Evolutionary conservation across 2,113 vertebrate genomes (phyloP).

Genomic region (Heliornis fulica): DNA sequence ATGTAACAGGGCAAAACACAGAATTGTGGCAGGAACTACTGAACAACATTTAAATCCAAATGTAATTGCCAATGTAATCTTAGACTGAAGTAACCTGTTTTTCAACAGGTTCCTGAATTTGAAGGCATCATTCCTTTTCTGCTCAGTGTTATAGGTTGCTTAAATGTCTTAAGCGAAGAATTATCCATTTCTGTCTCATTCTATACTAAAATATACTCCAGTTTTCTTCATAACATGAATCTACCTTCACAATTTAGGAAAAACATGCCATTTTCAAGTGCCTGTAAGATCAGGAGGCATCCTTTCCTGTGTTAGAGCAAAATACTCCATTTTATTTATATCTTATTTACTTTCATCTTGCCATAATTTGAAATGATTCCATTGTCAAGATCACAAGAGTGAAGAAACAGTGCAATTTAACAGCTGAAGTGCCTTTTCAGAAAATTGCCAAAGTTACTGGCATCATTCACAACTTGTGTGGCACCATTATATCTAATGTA

Average conservation of each 20-base stretch:
- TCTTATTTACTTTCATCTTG: neutral
- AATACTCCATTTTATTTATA: neutral
- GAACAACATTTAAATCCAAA: neutral
- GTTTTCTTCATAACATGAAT: neutral
- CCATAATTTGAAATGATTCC: neutral
- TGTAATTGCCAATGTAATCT: neutral
- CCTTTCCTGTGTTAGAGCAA: neutral
- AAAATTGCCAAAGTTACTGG: constrained; percentile 22
- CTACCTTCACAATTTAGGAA: neutral
- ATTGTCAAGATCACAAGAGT: neutral
- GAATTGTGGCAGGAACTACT: neutral
- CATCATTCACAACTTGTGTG: neutral
- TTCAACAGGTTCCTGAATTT: neutral
- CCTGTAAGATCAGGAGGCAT: neutral
- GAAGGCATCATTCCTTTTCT: neutral
- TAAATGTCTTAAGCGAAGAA: neutral
- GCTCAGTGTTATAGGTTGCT: neutral
- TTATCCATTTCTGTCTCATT: neutral
- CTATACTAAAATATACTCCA: neutral
- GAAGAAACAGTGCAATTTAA: neutral
- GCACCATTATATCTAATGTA: constrained; percentile 5
- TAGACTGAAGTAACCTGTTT: neutral
- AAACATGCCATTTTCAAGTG: neutral
- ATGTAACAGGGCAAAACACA: neutral
- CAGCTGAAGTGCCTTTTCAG: constrained; percentile 1